These are phyloP conservation scores for Bos javanicus DNA, from an alignment of 2,113 vertebrate species.

Conservation along the genomic window DNA sequence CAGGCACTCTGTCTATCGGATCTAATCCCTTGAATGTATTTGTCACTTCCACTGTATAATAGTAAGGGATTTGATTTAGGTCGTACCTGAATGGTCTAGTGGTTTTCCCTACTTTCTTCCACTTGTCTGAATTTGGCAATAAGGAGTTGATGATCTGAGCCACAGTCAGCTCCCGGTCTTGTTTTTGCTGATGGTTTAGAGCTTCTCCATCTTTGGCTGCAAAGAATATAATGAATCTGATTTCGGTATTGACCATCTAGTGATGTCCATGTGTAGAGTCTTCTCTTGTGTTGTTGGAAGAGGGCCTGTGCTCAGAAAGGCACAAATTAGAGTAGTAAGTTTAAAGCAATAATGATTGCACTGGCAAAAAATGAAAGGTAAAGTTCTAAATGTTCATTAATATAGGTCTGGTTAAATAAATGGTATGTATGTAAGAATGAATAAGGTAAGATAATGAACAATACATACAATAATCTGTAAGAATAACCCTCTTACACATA, in stretches of 20 bases:
- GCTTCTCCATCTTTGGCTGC: background rate
- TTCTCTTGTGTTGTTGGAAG: background rate
- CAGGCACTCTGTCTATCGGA: background rate
- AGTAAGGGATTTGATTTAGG: background rate
- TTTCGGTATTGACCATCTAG: background rate
- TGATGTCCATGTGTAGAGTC: background rate
- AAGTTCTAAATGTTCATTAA: background rate
- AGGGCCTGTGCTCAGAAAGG: background rate
- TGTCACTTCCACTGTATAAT: background rate
- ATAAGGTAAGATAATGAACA: background rate
- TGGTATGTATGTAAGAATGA: background rate
- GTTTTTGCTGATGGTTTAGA: background rate
- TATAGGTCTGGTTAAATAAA: background rate
- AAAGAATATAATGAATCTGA: background rate
- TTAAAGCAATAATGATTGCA: background rate
- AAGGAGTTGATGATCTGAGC: background rate
- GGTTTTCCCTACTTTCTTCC: background rate
- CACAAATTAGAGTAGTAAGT: background rate
- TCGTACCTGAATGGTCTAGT: background rate
- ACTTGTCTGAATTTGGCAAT: background rate
- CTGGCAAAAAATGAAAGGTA: background rate
- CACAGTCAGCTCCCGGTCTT: background rate
- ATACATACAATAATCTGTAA: background rate
- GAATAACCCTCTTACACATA: background rate
- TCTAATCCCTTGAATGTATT: background rate